These are phyloP conservation scores for Neria commutata DNA, from an alignment of 2,888 invertebrate species.

Conservation along the genomic window DNA sequence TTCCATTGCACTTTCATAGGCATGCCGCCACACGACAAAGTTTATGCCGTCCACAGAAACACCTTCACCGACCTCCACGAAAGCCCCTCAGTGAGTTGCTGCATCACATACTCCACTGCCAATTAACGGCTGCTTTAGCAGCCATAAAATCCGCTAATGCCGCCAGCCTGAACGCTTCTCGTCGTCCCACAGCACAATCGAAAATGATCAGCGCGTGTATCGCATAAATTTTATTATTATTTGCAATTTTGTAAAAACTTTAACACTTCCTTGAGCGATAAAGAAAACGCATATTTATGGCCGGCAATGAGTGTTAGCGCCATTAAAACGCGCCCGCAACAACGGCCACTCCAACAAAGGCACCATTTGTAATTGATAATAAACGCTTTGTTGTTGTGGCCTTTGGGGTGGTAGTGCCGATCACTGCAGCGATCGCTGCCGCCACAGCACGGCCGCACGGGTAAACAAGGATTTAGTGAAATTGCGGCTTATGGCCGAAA, in stretches of 20 bases:
- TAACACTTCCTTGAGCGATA: slow-evolving; percentile 54
- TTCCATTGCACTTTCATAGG: too few relatives aligned
- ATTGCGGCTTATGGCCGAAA: not conserved
- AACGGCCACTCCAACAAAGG: not conserved
- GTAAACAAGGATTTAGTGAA: not conserved
- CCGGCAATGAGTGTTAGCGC: slow-evolving; percentile 1
- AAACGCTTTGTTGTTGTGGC: slow-evolving; percentile 1
- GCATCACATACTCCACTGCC: not conserved
- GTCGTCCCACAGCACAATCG: not conserved
- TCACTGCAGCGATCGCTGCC: not conserved
- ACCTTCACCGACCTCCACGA: too few relatives aligned
- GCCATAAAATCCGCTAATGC: not conserved
- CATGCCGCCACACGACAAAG: too few relatives aligned
- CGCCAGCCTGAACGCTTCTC: not conserved
- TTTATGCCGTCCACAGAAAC: too few relatives aligned
- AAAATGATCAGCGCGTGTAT: not conserved
- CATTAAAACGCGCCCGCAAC: slow-evolving; percentile 6
- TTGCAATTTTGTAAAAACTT: slow-evolving; percentile 12
- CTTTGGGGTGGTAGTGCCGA: not conserved
- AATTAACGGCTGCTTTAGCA: not conserved
- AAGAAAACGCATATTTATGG: slow-evolving; percentile 23
- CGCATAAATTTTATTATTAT: slow-evolving; percentile 1
- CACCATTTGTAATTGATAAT: slow-evolving; percentile 2
- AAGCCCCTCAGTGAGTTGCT: too few relatives aligned
- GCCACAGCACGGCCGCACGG: too few relatives aligned